Evolutionary conservation across 1,140 invertebrate species (phyloP).

Genomic region (Hypothenemus hampei): DNA sequence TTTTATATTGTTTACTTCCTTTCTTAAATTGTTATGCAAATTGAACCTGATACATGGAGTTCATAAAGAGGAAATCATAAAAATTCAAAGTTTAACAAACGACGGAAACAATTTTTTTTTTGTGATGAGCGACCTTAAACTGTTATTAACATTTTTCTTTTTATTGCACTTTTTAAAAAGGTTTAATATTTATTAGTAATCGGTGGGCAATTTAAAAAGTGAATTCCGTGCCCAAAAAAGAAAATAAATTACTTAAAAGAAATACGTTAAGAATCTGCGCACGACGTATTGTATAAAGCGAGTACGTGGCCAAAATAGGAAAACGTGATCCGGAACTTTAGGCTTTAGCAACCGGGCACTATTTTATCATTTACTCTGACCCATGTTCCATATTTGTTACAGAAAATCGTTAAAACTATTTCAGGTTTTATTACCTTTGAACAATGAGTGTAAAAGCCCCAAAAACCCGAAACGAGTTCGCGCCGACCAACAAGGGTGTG

Average conservation of each 20-base stretch:
- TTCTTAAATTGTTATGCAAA: too few species aligned
- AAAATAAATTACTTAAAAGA: conserved; percentile 22
- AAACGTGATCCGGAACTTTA: conserved; percentile 19
- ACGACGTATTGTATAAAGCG: conserved; percentile 28
- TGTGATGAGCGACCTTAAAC: too few species aligned
- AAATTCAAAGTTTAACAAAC: too few species aligned
- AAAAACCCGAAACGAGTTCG: background rate
- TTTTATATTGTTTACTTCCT: too few species aligned
- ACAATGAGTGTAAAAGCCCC: background rate
- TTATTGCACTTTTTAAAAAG: too few species aligned
- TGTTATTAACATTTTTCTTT: too few species aligned
- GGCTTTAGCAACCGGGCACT: conserved; percentile 9
- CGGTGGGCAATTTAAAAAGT: too few species aligned
- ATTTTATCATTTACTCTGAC: conserved; percentile 25
- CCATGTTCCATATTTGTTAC: conserved; percentile 27
- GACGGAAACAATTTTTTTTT: too few species aligned
- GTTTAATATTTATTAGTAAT: too few species aligned
- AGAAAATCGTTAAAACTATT: conserved; percentile 23
- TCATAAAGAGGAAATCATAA: too few species aligned
- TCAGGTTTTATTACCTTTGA: conserved; percentile 15
- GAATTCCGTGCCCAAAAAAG: background rate
- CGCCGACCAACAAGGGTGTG: background rate
- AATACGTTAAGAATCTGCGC: conserved; percentile 26
- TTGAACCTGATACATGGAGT: too few species aligned
- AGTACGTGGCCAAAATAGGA: conserved; percentile 25